Conservation (phyloP, 2,888 invertebrate species). For the Scaptomyza polygonia region DNA sequence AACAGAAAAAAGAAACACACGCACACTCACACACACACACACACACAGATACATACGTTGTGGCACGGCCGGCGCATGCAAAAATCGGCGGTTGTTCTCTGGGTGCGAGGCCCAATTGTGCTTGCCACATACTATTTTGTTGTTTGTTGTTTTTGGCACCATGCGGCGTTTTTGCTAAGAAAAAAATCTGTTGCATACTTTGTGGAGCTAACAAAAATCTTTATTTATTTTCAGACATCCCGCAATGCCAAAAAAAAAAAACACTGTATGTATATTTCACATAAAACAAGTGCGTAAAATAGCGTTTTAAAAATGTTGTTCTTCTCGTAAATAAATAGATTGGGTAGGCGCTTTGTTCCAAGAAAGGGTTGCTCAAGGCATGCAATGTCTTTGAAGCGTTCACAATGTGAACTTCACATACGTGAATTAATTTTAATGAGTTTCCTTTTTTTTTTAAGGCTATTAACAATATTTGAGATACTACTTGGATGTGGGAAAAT, state of each 20-base stretch:
- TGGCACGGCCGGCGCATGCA: slow-evolving; percentile 45
- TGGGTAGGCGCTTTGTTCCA: background rate
- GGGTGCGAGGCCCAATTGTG: slow-evolving; percentile 31
- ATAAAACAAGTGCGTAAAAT: slow-evolving; percentile 26
- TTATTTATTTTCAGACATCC: slow-evolving; percentile 58
- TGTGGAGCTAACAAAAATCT: slow-evolving; percentile 52
- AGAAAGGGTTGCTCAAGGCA: slow-evolving; percentile 5
- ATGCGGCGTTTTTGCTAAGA: slow-evolving; percentile 56
- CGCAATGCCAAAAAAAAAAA: slow-evolving; percentile 50
- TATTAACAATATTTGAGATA: background rate
- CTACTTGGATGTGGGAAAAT: background rate
- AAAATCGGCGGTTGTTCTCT: slow-evolving; percentile 55
- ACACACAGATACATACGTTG: slow-evolving; percentile 24
- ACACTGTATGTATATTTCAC: slow-evolving; percentile 6
- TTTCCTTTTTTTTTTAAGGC: background rate
- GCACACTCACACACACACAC: slow-evolving; percentile 2
- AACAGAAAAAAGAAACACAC: slow-evolving; percentile 17
- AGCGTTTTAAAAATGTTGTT: slow-evolving; percentile 41
- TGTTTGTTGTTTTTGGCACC: slow-evolving; percentile 49
- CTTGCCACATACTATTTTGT: slow-evolving; percentile 23
- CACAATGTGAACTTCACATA: too few relatives aligned
- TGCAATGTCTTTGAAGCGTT: slow-evolving; percentile 2
- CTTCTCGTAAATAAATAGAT: slow-evolving; percentile 43
- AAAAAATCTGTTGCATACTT: slow-evolving; percentile 76
- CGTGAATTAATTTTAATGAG: background rate